These are phyloP conservation scores for Trogon surrucura DNA, from an alignment of 2,113 vertebrate species.

Conservation along the genomic window DNA sequence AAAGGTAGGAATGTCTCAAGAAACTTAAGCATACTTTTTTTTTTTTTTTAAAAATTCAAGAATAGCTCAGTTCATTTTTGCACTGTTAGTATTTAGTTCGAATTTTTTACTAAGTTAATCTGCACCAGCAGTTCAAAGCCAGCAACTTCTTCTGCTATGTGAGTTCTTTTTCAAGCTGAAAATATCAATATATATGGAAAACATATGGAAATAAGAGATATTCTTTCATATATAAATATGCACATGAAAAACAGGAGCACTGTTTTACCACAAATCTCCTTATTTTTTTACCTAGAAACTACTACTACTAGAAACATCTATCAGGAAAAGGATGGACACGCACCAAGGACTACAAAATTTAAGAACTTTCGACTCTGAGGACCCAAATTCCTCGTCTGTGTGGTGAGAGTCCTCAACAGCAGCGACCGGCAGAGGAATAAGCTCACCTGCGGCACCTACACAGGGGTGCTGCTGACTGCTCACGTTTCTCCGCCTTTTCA, in stretches of 20 bases:
- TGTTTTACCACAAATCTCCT: neutral
- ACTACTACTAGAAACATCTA: neutral
- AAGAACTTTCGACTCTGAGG: neutral
- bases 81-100: neutral
- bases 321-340: neutral
- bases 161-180: neutral
- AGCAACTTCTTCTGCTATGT: neutral
- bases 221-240: neutral
- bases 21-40: neutral
- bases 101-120: neutral
- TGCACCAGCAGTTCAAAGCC: neutral
- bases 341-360: neutral
- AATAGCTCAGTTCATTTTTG: neutral
- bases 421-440: neutral
- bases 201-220: neutral
- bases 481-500: neutral
- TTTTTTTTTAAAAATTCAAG: neutral
- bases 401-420: neutral
- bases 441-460: neutral
- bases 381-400: neutral
- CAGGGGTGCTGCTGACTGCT: neutral
- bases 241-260: neutral
- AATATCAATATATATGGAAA: neutral
- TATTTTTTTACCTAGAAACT: neutral
- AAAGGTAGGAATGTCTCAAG: neutral